Percentiles rank a stretch among this genome's conserved stretches.
phyloP scores from a whole-genome alignment of 2,888 invertebrate genomes.

The Dolichopus griseipennis region DNA sequence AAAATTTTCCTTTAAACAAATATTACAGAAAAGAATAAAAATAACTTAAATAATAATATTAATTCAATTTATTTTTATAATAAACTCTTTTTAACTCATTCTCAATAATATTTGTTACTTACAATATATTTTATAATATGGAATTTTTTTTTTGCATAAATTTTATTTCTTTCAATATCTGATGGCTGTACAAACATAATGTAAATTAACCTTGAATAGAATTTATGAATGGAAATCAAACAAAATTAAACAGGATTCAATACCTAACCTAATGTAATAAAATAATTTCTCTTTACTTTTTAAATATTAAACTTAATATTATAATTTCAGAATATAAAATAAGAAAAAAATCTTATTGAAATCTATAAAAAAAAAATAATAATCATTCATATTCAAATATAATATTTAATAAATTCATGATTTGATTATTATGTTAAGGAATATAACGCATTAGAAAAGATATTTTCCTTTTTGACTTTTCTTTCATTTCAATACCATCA shows the following conservation, averaged over 20 bases:
- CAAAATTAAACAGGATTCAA: neutral
- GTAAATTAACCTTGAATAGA: slow-evolving; percentile 1
- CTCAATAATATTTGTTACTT: too few relatives aligned
- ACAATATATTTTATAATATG: too few relatives aligned
- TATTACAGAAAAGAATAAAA: too few relatives aligned
- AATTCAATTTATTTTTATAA: too few relatives aligned
- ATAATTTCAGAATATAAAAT: neutral
- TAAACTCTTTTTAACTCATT: too few relatives aligned
- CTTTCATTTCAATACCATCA: neutral
- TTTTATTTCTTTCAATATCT: too few relatives aligned
- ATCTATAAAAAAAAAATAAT: neutral
- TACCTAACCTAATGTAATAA: neutral
- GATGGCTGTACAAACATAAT: neutral
- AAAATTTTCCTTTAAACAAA: too few relatives aligned
- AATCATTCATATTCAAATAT: neutral
- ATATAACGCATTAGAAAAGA: neutral
- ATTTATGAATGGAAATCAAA: neutral
- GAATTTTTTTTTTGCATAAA: too few relatives aligned
- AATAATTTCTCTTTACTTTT: neutral
- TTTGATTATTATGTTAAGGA: slow-evolving; percentile 1
- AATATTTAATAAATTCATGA: neutral
- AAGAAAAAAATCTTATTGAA: neutral
- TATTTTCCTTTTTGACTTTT: neutral
- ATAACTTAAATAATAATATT: too few relatives aligned
- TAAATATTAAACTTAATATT: neutral